Conservation (phyloP, 2,888 invertebrate genomes). For the Dryobota labecula region DNA sequence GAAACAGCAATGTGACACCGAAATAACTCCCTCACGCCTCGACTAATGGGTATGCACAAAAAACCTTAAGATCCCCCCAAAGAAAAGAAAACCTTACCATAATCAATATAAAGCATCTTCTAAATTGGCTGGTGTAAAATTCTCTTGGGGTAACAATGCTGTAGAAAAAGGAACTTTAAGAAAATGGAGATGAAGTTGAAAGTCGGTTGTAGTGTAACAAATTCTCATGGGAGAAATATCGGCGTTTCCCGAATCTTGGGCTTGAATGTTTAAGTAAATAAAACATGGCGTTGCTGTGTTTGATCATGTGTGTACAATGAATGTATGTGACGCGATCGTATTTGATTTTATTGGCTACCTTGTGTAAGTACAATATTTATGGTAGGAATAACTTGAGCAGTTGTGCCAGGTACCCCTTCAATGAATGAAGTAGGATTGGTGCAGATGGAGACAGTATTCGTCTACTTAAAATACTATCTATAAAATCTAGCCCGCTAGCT, state of each 20-base stretch:
- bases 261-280: constrained; percentile 65
- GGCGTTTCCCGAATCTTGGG: constrained; percentile 62
- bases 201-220: not conserved
- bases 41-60: constrained; percentile 72
- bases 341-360: constrained; percentile 47
- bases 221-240: constrained; percentile 57
- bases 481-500: too few species aligned
- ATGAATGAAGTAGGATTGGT: not conserved
- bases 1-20: constrained; percentile 72
- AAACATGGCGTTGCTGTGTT: constrained; percentile 59
- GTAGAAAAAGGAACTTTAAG: constrained; percentile 9
- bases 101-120: constrained; percentile 10
- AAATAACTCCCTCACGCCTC: constrained; percentile 73
- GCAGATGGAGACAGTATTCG: not conserved
- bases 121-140: constrained; percentile 4
- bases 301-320: constrained; percentile 62
- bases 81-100: constrained; percentile 18
- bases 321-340: constrained; percentile 40
- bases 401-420: not conserved
- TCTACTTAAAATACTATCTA: not conserved
- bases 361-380: constrained; percentile 29
- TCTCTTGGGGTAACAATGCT: not conserved
- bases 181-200: not conserved
- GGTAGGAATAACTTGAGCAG: not conserved
- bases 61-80: constrained; percentile 54